Base-by-base conservation (phyloP, 2,797 vertebrate genomes). In the Perodicticus potto region DNA sequence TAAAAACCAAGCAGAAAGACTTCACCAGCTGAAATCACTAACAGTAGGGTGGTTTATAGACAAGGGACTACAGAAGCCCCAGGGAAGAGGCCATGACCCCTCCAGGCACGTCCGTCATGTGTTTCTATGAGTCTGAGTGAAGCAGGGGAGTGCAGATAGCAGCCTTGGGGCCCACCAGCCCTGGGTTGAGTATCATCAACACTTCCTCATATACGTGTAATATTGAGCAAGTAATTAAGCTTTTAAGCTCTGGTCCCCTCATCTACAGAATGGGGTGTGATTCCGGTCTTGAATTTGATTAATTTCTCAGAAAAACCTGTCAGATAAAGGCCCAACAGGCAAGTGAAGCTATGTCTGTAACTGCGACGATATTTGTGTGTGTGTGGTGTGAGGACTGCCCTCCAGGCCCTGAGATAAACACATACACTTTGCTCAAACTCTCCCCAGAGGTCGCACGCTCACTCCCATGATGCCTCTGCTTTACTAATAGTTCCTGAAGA, bases 81-180 rank as follows among this genome's bases (percentile, higher is more conserved):
- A 45, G 27, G 25, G 29, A 59, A n/a, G 29, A 32, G 16, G 7
- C 43, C 16, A 1, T 1, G 10, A 5, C 78, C 27, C 40, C 13
- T 19, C 14, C 25, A 27, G 73, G 65, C 89, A 34, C 6, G 5
- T 0, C 1, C 13, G 49, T 49, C 57, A 0, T 43, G 2, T 1
- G 4, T 37, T 63, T 22, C 29, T 29, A 7, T 2, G 49, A 4
- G 61, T 76, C 9, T n/a, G 69, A 83, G 40, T 4, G 32, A 14
- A n/a, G 16, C 12, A 32, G 22, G n/a, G 3, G 3, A 8, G 34
- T 17, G 43, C 37, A 77, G 40, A 4, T 29, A 6, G 8, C 13
- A 14, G 45, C 9, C 27, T 37, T 16, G 12, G 49, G 23, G n/a
- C 13, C 76, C n/a, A 12, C 27, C 45, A 55, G 20, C 34, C 25